phyloP scores from a whole-genome alignment of 2,113 vertebrate species.

The Elephantulus edwardii region DNA sequence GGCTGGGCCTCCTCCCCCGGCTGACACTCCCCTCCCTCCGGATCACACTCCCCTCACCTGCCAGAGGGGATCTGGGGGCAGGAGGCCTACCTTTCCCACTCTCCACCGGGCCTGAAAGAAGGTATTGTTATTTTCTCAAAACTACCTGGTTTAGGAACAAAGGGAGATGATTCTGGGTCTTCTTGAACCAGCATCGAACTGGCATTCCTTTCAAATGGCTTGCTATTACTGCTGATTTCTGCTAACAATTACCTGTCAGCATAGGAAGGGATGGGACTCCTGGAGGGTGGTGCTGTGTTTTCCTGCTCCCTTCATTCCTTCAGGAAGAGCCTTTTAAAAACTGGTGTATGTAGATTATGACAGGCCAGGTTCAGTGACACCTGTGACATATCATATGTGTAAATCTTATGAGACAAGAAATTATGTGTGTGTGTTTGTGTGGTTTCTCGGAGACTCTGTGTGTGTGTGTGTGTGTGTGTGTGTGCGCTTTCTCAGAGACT shows the following conservation, averaged over 20 bases:
- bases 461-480: accelerated
- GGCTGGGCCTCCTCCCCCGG: constrained; percentile 63
- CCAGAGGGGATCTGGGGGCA: constrained; percentile 81
- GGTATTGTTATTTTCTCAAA: constrained; percentile 81
- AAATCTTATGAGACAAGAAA: not conserved
- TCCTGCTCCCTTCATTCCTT: not conserved
- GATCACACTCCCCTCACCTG: constrained; percentile 77
- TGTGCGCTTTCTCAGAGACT: not conserved
- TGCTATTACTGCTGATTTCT: constrained; percentile 46
- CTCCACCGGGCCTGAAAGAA: constrained; percentile 83
- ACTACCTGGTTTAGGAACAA: constrained; percentile 79
- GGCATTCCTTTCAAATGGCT: constrained; percentile 64
- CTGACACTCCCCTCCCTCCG: constrained; percentile 77
- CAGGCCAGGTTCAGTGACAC: not conserved
- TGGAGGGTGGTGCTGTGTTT: not conserved
- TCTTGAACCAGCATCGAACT: constrained; percentile 46
- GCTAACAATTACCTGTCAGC: constrained; percentile 60
- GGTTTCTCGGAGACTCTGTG: too few relatives aligned
- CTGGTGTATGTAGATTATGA: not conserved
- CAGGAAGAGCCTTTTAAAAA: not conserved
- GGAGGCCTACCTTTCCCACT: constrained; percentile 66
- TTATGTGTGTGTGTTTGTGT: not conserved
- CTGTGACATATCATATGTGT: not conserved
- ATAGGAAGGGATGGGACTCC: constrained; percentile 5
- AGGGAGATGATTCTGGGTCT: constrained; percentile 75